Evolutionary conservation across 2,888 invertebrate species (phyloP).

Genomic region (Cylloceria caligata): DNA sequence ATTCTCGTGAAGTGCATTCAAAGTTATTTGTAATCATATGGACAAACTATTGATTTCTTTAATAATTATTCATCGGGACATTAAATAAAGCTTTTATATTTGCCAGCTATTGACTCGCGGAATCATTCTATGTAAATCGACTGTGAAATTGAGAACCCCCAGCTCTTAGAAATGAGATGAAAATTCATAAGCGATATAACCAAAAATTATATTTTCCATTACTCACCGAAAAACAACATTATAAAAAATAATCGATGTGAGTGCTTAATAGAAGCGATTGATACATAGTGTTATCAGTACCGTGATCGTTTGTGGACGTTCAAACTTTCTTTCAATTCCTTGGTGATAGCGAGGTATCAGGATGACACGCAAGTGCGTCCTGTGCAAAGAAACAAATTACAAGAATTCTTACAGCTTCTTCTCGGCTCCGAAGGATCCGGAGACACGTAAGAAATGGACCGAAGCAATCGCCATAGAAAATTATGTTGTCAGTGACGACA

Average conservation of each 20-base stretch:
- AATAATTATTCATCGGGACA: not conserved
- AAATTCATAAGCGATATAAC: constrained; percentile 46
- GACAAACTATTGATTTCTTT: constrained; percentile 11
- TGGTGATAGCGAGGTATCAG: not conserved
- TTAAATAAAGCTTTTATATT: not conserved
- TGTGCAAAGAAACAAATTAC: constrained; percentile 82
- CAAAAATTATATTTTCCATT: constrained; percentile 35
- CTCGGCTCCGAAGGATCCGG: constrained; percentile 81
- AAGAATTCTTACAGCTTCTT: constrained; percentile 81
- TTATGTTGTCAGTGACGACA: constrained; percentile 80
- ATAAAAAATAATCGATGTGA: not conserved
- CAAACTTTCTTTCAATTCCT: not conserved
- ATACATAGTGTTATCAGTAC: too few relatives aligned
- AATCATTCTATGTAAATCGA: not conserved
- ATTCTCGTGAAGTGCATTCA: constrained; percentile 22
- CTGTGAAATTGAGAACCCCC: not conserved
- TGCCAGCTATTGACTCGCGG: not conserved
- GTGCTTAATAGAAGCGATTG: not conserved
- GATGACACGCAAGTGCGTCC: constrained; percentile 81
- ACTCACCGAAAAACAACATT: constrained; percentile 9
- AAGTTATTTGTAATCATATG: constrained; percentile 41
- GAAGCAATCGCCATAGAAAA: constrained; percentile 78
- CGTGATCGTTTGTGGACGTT: not conserved
- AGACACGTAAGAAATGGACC: constrained; percentile 80
- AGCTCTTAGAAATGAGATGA: constrained; percentile 2